phyloP scores from a whole-genome alignment of 1,140 invertebrate genomes.

The Neocloeon triangulifer region DNA sequence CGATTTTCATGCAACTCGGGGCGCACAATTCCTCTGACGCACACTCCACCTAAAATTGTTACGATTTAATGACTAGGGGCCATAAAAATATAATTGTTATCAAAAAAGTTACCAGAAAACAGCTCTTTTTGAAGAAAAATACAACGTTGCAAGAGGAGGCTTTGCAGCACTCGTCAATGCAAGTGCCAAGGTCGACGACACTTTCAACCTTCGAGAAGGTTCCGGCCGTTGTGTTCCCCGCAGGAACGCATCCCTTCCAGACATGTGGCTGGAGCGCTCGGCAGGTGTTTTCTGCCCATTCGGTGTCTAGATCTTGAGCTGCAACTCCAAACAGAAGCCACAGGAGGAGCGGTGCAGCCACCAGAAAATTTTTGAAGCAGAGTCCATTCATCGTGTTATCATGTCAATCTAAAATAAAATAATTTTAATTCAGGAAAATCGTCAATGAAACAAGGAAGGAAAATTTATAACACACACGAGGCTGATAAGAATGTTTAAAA shows the following conservation, averaged over 20 bases:
- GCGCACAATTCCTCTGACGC: slow-evolving; percentile 40
- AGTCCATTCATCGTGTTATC: too few species aligned
- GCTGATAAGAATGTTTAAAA: too few species aligned
- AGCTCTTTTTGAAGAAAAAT: slow-evolving; percentile 47
- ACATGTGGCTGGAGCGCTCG: slow-evolving; percentile 14
- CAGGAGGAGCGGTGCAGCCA: too few species aligned
- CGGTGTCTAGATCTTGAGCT: too few species aligned
- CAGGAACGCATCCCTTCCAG: slow-evolving; percentile 18
- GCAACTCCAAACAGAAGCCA: too few species aligned
- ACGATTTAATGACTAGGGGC: too few species aligned
- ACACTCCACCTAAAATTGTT: slow-evolving; percentile 35
- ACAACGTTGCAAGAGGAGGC: slow-evolving; percentile 47
- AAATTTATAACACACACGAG: too few species aligned
- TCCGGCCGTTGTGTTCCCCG: slow-evolving; percentile 31
- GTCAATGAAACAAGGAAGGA: too few species aligned
- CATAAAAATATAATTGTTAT: too few species aligned
- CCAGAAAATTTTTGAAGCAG: too few species aligned
- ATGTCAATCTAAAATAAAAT: too few species aligned
- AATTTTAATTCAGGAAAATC: too few species aligned
- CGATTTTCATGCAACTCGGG: slow-evolving; percentile 28
- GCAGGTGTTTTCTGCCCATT: slow-evolving; percentile 12
- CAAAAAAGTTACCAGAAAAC: slow-evolving; percentile 43
- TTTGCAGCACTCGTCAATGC: slow-evolving; percentile 47
- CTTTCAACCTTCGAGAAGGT: slow-evolving; percentile 29
- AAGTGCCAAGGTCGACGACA: slow-evolving; percentile 29